A percentile compares a stretch with the other conserved stretches of the same genome.
Conservation (phyloP, 2,888 invertebrate species). For the Pemphredon lugubris region DNA sequence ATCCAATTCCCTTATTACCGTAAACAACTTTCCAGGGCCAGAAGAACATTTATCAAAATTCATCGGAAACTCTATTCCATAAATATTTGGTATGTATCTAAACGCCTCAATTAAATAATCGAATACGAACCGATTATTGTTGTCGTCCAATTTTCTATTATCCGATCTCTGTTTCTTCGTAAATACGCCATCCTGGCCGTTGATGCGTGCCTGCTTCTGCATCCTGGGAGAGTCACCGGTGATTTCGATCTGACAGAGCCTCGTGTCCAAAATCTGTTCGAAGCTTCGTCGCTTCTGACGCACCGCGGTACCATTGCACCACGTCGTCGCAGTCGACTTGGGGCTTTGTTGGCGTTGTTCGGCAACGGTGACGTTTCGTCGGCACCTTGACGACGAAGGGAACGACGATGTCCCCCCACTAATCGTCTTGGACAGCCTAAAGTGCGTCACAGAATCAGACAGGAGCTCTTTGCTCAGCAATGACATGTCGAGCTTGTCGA, state of each 20-base stretch:
- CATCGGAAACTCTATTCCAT: too few relatives aligned
- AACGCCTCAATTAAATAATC: not conserved
- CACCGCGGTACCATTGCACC: slow-evolving; percentile 44
- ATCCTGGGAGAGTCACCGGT: slow-evolving; percentile 49
- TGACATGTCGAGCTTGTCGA: slow-evolving; percentile 84
- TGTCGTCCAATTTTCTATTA: slow-evolving; percentile 68
- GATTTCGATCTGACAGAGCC: slow-evolving; percentile 37
- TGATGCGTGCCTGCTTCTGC: slow-evolving; percentile 55
- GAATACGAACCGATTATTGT: slow-evolving; percentile 70
- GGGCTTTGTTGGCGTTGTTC: slow-evolving; percentile 30
- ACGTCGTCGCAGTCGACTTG: slow-evolving; percentile 30
- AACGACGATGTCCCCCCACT: slow-evolving; percentile 47
- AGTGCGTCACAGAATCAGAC: slow-evolving; percentile 73
- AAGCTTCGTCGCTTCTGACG: slow-evolving; percentile 65
- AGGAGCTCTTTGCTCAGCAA: slow-evolving; percentile 82
- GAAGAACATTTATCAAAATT: too few relatives aligned
- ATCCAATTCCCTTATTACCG: too few relatives aligned
- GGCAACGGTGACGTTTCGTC: slow-evolving; percentile 55
- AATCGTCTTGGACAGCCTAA: slow-evolving; percentile 33
- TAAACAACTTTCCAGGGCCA: too few relatives aligned
- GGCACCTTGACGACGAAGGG: slow-evolving; percentile 58
- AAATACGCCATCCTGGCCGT: slow-evolving; percentile 22
- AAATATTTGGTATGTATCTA: too few relatives aligned
- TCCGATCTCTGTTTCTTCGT: slow-evolving; percentile 45
- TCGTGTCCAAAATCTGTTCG: slow-evolving; percentile 61